Percentiles rank a stretch among this genome's conserved stretches.
These are phyloP conservation scores for Diaphora mendica DNA, from an alignment of 2,888 invertebrate species.

Conservation along the genomic window DNA sequence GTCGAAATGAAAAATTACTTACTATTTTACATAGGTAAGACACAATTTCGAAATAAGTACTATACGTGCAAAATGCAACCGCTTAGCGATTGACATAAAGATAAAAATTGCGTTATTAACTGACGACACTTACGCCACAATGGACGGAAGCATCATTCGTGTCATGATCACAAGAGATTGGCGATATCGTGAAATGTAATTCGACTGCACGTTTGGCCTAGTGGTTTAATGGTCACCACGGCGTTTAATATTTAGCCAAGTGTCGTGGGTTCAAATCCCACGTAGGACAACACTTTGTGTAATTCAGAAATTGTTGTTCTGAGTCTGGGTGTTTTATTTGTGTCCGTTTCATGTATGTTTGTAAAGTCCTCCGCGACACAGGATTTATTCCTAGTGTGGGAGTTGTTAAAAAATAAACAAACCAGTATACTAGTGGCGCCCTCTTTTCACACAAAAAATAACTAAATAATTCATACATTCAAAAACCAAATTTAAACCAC, in stretches of 20 bases:
- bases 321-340: too few relatives aligned
- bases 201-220: too few relatives aligned
- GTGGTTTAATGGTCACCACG: too few relatives aligned
- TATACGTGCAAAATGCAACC: background rate
- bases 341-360: too few relatives aligned
- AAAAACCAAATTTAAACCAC: background rate
- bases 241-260: too few relatives aligned
- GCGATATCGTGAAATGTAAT: background rate
- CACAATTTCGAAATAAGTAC: background rate
- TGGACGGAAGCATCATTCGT: conserved; percentile 4
- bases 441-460: background rate
- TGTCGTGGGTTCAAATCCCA: too few relatives aligned
- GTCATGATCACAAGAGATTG: background rate
- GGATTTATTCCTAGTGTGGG: too few relatives aligned
- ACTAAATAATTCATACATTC: background rate
- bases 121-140: conserved; percentile 6
- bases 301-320: too few relatives aligned
- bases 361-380: too few relatives aligned
- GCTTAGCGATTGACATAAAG: background rate
- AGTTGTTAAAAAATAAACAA: too few relatives aligned
- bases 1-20: too few relatives aligned
- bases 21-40: background rate
- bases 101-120: conserved; percentile 3
- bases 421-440: background rate
- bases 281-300: too few relatives aligned